Base-by-base conservation (phyloP, 2,888 invertebrate species). In the Hoplodrina blanda region DNA sequence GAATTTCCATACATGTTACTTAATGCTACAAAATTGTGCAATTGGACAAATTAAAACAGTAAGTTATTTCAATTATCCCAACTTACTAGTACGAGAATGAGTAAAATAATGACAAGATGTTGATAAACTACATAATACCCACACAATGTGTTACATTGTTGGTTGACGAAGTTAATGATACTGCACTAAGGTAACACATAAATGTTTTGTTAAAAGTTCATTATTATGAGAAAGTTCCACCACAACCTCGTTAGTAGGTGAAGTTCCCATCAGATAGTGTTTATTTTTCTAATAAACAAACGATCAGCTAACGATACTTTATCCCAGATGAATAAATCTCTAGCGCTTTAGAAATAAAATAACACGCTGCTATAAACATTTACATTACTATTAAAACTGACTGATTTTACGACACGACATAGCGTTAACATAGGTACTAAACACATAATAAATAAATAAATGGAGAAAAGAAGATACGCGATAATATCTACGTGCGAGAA, bases 251-350 rank as follows among this genome's bases (percentile, higher is more conserved):
- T 72, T 61, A 53, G 41, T 62, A 56, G 50, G 70, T 69, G 37
- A 68, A 61, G 81, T 81, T 83, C 70, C 71, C 83, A 81, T 65
- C 63, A 55, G 63, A 71, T 74, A 71, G 19, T 82, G 84, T 83
- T 83, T 83, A 84, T 83, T 78, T 76, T 66, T 70, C 30, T 70
- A 53, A 80, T 76, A 80, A 84, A 80, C 76, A 84, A 76, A 78
- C 65, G 25, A 63, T 63, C 50, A 17, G 59, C 56, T 64, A 70
- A 62, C 71, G 62, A 76, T 73, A 69, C 69, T 69, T 68, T 62
- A 75, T 69, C 60, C 76, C 80, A 82, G 72, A 79, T 74, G 77
- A 81, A 73, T 76, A 73, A 73, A 78, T 71, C 65, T 71, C 62
- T 62, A 70, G 52, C 71, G 64, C 56, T 76, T 66, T 69, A 70